Base-by-base conservation (phyloP, 2,113 vertebrate species). In the Ranitomeya variabilis region DNA sequence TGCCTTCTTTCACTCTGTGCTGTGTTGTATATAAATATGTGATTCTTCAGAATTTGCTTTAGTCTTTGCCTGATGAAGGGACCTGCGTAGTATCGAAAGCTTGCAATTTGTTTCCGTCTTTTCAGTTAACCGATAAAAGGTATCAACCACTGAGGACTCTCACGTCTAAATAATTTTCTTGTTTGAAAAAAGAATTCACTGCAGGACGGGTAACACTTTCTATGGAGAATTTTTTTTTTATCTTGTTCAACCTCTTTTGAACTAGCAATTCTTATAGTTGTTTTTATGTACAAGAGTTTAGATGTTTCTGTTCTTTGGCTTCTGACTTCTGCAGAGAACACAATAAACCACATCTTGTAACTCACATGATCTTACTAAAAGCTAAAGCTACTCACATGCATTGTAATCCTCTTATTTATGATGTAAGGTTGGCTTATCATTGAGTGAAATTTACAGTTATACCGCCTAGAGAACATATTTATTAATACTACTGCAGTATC, bases 311-410 rank as follows among this genome's bases (percentile, higher is more conserved):
- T 54, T 54, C 14, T 78, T 54, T 78, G 74, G 10, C 51, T 78
- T 78, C 69, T 73, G 26, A 73, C 67, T 69, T 69, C 23, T 37
- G 19, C 13, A 52, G 26, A 73, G 26, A 15, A 52, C 74, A 51
- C 11, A 10, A 77, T 77, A 54, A 52, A 74, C 3, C 51, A n/a
- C 74, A 78, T 78, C 54, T 51, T 78, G 13, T 13, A 54, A 54
- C 45, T 51, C 51, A 54, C 51, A n/a, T 78, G 74, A 54, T 78
- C 19, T 54, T 78, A 52, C 74, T 78, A 37, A 74, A 74, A 74
- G 31, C 71, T 45, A 74, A 74, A 45, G 71, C 71, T 74, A 8
- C 31, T 74, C 31, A 74, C 71, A 74, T 74, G 31, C 2, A 45
- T 45, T 74, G 18, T 10, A 74, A 74, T 74, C 71, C 31, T 16